These are phyloP conservation scores for Mus minutoides DNA, from an alignment of 2,797 vertebrate species.

Conservation along the genomic window DNA sequence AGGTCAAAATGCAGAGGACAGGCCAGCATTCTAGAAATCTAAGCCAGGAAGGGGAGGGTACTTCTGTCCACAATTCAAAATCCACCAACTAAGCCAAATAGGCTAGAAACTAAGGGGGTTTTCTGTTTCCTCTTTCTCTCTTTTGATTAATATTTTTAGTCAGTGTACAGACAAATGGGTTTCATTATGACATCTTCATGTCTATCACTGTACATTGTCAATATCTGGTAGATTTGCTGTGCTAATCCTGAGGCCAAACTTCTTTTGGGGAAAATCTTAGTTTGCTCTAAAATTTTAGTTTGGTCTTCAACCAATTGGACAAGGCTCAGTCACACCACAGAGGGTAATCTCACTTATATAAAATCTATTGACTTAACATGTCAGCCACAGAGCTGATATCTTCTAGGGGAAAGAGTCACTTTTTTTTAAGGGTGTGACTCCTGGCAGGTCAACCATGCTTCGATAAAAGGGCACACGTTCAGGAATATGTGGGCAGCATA, in stretches of 20 bases:
- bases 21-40: background rate
- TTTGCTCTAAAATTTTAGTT: background rate
- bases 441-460: background rate
- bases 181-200: background rate
- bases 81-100: background rate
- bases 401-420: background rate
- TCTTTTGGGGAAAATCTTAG: background rate
- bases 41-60: too few species aligned
- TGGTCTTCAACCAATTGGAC: background rate
- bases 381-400: background rate
- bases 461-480: background rate
- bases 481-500: background rate
- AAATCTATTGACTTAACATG: background rate
- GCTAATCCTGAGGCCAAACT: background rate
- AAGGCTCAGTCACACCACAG: background rate
- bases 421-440: background rate
- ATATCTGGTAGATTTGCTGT: background rate
- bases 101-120: background rate
- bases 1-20: background rate
- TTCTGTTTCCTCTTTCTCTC: slow-evolving; percentile 8
- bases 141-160: background rate
- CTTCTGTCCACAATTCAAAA: background rate
- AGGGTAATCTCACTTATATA: background rate
- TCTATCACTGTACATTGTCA: background rate
- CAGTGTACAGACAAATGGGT: background rate